Evolutionary conservation across 2,797 vertebrate genomes (phyloP).

Genomic region (Cygnus olor): DNA sequence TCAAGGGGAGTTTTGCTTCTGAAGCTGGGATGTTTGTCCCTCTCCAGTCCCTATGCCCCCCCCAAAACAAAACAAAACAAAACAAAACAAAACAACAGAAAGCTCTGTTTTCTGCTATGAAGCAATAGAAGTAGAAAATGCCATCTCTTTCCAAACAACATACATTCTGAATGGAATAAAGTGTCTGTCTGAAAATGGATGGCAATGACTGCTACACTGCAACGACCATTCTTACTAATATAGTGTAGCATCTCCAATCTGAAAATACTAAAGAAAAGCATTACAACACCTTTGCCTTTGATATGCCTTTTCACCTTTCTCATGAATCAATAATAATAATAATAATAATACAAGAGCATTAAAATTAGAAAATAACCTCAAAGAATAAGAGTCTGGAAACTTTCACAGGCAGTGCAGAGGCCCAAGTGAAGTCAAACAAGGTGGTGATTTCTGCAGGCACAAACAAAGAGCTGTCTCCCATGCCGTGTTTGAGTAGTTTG

Average conservation of each 20-base stretch:
- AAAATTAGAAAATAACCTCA: not conserved
- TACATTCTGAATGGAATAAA: not conserved
- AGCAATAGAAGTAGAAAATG: not conserved
- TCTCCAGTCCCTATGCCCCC: too few relatives aligned
- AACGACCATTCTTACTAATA: not conserved
- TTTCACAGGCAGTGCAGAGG: not conserved
- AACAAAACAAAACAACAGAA: too few relatives aligned
- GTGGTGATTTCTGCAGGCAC: not conserved
- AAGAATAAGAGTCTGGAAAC: not conserved
- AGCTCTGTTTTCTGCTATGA: not conserved
- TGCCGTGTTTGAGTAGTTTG: not conserved
- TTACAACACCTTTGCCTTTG: not conserved
- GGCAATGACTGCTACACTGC: not conserved
- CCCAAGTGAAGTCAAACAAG: not conserved
- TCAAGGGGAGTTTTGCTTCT: not conserved
- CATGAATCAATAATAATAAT: not conserved
- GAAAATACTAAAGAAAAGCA: not conserved
- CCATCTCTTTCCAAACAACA: not conserved
- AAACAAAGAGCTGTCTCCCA: not conserved
- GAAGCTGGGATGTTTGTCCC: not conserved
- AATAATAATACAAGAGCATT: not conserved
- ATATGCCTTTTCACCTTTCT: not conserved
- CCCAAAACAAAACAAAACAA: too few relatives aligned
- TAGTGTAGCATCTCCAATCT: not conserved
- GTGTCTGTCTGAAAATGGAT: not conserved